Base-by-base conservation (phyloP, 2,113 vertebrate genomes). In the Ameiurus melas region DNA sequence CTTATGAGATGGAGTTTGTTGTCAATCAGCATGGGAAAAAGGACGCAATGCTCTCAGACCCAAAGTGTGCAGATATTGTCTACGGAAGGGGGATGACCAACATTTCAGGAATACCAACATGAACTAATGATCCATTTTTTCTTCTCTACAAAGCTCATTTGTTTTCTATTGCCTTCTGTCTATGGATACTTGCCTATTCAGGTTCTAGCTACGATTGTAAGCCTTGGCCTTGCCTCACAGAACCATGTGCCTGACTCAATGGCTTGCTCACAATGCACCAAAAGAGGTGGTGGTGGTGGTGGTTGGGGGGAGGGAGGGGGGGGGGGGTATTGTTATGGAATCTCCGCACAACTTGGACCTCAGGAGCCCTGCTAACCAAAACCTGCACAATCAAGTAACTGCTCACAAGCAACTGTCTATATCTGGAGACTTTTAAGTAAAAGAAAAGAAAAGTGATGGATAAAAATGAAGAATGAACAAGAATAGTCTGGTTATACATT, bases 211-310 rank as follows among this genome's bases (percentile, higher is more conserved):
- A 78, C 57, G 86, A 89, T 89, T 90, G 87, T 90, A 91, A 73
- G 30, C 33, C 62, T 66, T 58, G 36, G 66, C 88, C 30, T 20
- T 70, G 47, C 62, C 55, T 75, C 53, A 85, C 47, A 79, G 68
- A 70, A 83, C 89, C 87, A 79, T 57, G 85, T 89, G 89, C 85
- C 89, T 89, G 86, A 79, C 64, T 86, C 77, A 51, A 43, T 66
- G 68, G 68, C 78, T 84, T 81, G 85, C 85, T 84, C 87, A 90
- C 80, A 85, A 82, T 90, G 85, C 87, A 89, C 71, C 70, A 53
- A n/a, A 25, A 57, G 13, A 5, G 10, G 7, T 47, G 43, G 43
- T 47, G 6, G 43, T 47, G 43, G 39, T 43, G 39, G 39, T 43
- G n/a, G n/a, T n/a, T n/a, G n/a, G n/a, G n/a, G n/a, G n/a, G n/a